Conservation (phyloP, 2,113 vertebrate species). For the Phoxinus phoxinus region DNA sequence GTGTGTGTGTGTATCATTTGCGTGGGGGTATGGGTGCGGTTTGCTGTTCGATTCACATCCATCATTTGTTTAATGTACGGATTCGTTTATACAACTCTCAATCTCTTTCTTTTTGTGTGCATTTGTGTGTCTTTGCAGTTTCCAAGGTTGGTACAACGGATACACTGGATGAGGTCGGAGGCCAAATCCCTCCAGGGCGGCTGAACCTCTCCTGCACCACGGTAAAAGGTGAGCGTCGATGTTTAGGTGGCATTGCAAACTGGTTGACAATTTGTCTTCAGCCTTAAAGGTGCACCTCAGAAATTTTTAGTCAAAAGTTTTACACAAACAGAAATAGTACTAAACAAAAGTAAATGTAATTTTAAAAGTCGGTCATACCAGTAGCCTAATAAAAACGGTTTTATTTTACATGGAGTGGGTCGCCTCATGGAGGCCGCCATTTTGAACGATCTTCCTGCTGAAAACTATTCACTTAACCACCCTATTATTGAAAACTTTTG, state of each 20-base stretch:
- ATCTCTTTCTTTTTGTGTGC: background rate
- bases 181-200: background rate
- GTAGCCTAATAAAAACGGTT: background rate
- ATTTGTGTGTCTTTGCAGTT: conserved; percentile 6
- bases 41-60: conserved; percentile 20
- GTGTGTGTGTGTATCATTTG: conserved; percentile 35
- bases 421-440: background rate
- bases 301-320: background rate
- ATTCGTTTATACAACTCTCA: conserved; percentile 3
- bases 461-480: background rate
- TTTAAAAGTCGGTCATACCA: background rate
- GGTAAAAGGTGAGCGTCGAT: background rate
- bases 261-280: background rate
- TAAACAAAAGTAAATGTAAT: background rate
- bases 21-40: conserved; percentile 22
- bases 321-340: background rate
- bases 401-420: background rate
- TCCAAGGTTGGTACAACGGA: background rate
- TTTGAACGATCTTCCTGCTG: background rate
- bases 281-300: background rate
- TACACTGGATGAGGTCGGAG: background rate
- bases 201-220: background rate
- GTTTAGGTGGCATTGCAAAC: background rate
- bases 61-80: conserved; percentile 27
- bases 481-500: background rate